Conservation (phyloP, 2,113 vertebrate genomes). For the Halcyon senegalensis region DNA sequence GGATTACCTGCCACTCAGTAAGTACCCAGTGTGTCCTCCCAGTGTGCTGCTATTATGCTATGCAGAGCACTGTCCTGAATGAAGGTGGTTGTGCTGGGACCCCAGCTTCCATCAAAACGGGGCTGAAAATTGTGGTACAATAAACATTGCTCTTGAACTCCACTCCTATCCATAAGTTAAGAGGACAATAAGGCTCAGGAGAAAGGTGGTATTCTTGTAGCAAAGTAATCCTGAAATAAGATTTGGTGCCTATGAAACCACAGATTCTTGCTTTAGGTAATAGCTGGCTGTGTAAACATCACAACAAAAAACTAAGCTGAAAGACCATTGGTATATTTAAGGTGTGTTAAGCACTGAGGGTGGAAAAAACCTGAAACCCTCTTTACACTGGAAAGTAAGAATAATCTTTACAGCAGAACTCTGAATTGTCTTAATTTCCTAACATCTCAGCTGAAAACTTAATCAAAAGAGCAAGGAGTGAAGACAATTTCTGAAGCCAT, state of each 20-base stretch:
- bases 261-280: background rate
- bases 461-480: background rate
- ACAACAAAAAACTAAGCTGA: background rate
- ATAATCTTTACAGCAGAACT: background rate
- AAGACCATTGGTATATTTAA: background rate
- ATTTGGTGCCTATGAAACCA: background rate
- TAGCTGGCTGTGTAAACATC: background rate
- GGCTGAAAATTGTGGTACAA: background rate
- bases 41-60: background rate
- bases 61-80: background rate
- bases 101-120: background rate
- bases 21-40: background rate
- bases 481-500: background rate
- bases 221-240: background rate
- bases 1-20: background rate
- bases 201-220: background rate
- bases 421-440: background rate
- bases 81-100: background rate
- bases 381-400: background rate
- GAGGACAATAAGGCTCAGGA: background rate
- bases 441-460: background rate
- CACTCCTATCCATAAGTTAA: background rate
- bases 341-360: background rate
- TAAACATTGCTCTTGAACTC: background rate
- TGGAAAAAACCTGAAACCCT: background rate